Evolutionary conservation across 2,888 invertebrate species (phyloP), one percentile per base, ranked within the genome.

Genomic region (Cylloceria caligata): DNA sequence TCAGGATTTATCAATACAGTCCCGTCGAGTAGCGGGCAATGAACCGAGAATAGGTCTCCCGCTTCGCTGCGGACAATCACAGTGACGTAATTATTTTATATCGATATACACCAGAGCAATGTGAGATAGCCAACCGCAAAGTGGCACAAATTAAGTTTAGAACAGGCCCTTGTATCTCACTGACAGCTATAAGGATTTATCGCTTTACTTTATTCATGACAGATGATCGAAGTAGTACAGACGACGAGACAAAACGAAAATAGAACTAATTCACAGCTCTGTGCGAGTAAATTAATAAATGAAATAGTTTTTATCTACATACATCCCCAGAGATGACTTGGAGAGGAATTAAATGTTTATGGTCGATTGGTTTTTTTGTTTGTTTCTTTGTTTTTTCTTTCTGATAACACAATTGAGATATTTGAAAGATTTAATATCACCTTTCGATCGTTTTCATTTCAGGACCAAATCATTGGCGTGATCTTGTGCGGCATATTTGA

Each of bases 1-100:
- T n/a, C 74, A 71, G 81, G 64, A 27, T 77, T 76, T 71, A 60
- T 78, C 57, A 64, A 78, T 71, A 71, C 60, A 57, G 16, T 27
- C 3, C 24, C 34, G 6, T 9, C 36, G 39, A 16, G 42, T 47
- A 45, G 13, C 65, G 49, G 57, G 27, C 49, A 67, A 57, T 34
- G 49, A 74, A 78, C 62, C 65, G 64, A 65, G 57, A 81, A 81
- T 74, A 74, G 65, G 24, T 34, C 36, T 19, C 57, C 62, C 60
- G 30, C 11, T 24, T 39, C 36, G 19, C n/a, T 19, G 34, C 19
- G 30, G 9, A 9, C 9, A 34, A 78, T 67, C 52, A 5, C 36
- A 27, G n/a, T 24, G 39, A 36, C 39, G 42, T 55, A n/a, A 36
- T 71, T 47, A 65, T 52, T 45, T 39, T 64, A 64, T 64, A 64